These are phyloP conservation scores for Vicugna pacos DNA, from an alignment of 2,113 vertebrate species.

Conservation along the genomic window DNA sequence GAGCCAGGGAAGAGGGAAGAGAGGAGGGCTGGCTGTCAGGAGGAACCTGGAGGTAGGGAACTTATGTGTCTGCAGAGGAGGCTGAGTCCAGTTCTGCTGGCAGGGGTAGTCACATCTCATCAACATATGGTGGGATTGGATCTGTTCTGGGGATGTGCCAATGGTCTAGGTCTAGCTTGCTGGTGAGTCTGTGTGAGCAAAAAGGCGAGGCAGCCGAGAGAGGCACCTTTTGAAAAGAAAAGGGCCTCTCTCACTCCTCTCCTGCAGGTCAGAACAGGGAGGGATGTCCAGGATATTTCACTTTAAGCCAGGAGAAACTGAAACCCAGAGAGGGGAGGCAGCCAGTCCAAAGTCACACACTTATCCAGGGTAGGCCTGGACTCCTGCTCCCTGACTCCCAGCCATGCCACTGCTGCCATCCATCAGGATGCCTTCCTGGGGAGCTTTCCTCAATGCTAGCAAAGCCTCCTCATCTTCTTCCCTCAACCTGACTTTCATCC, in stretches of 20 bases:
- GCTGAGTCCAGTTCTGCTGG: background rate
- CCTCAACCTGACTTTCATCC: fast-evolving
- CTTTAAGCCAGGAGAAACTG: background rate
- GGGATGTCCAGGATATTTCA: background rate
- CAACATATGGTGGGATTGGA: background rate
- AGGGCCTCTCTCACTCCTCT: background rate
- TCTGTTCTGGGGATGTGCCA: background rate
- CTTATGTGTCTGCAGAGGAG: fast-evolving
- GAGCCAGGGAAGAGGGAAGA: background rate
- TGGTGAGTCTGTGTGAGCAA: background rate
- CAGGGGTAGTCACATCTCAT: background rate
- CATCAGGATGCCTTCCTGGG: background rate
- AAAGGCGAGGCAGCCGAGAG: background rate
- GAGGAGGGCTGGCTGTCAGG: background rate
- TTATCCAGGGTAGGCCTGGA: background rate
- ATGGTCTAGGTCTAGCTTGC: background rate
- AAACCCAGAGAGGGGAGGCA: background rate
- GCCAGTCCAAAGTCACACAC: background rate
- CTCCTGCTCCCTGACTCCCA: background rate
- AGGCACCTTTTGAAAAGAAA: background rate
- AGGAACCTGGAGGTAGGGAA: background rate
- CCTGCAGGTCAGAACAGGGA: background rate
- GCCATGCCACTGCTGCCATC: background rate
- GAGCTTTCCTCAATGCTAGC: background rate
- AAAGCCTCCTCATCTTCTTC: background rate